Conservation (phyloP, 2,797 vertebrate species). For the Naso thynnoides region DNA sequence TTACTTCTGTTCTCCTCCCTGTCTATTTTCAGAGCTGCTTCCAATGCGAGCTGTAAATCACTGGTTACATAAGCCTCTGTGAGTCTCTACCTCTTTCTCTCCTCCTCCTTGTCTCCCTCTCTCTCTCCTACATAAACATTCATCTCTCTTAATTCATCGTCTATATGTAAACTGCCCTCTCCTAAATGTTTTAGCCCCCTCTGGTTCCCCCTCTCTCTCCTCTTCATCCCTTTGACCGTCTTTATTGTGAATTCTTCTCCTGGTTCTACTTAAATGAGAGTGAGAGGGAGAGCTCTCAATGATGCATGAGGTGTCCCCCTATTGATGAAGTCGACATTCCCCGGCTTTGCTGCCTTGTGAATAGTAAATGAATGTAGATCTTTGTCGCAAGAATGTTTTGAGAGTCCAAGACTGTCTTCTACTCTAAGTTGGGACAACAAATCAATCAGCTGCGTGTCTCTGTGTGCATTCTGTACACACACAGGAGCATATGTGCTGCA, state of each 20-base stretch:
- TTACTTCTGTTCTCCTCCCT: conserved; percentile 82
- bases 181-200: conserved; percentile 36
- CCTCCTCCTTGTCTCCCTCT: conserved; percentile 52
- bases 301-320: conserved; percentile 65
- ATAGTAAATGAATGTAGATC: conserved; percentile 63
- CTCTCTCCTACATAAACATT: conserved; percentile 56
- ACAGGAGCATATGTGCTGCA: conserved; percentile 9
- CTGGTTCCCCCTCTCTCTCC: conserved; percentile 19
- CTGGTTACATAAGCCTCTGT: conserved; percentile 81
- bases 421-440: conserved; percentile 56
- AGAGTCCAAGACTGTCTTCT: conserved; percentile 21
- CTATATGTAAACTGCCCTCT: conserved; percentile 37
- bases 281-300: conserved; percentile 60
- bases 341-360: conserved; percentile 61
- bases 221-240: conserved; percentile 41
- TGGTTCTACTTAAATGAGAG: conserved; percentile 46
- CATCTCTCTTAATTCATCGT: conserved; percentile 50
- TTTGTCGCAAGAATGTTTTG: conserved; percentile 42
- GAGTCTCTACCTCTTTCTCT: conserved; percentile 70
- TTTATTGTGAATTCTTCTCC: conserved; percentile 42
- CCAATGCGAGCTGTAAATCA: conserved; percentile 81
- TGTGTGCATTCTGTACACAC: background rate
- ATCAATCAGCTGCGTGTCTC: conserved; percentile 36
- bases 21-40: conserved; percentile 86
- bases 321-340: conserved; percentile 68